Percentiles rank a stretch among this genome's conserved stretches.
phyloP scores from a whole-genome alignment of 2,888 invertebrate genomes.

The Fabriciana adippe region DNA sequence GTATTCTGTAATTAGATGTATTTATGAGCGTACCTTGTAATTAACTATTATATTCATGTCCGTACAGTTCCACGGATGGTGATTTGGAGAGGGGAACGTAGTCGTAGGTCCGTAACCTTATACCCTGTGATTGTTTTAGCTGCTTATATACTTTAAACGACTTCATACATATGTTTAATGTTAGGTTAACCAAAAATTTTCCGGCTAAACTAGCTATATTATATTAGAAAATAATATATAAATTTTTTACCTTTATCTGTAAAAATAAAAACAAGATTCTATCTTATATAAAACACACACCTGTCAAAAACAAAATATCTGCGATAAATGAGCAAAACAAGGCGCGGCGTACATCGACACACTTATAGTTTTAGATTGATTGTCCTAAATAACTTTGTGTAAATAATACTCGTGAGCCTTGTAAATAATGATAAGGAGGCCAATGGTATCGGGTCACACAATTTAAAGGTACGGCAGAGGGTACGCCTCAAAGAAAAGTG shows the following conservation, averaged over 20 bases:
- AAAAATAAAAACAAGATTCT: not conserved
- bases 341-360: not conserved
- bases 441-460: conserved; percentile 36
- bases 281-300: not conserved
- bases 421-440: conserved; percentile 29
- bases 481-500: conserved; percentile 57
- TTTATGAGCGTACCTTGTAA: conserved; percentile 38
- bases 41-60: conserved; percentile 44
- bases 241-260: not conserved
- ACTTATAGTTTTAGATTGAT: conserved; percentile 19
- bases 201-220: too few relatives aligned
- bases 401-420: conserved; percentile 15
- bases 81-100: conserved; percentile 37
- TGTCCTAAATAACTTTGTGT: conserved; percentile 6
- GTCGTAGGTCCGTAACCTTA: conserved; percentile 52
- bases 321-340: not conserved
- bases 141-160: conserved; percentile 43
- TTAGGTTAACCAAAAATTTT: too few relatives aligned
- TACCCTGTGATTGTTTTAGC: conserved; percentile 57
- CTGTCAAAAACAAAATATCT: not conserved
- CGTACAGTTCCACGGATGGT: conserved; percentile 52
- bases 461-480: conserved; percentile 34
- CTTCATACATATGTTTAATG: too few relatives aligned
- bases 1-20: conserved; percentile 39
- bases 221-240: too few relatives aligned